Evolutionary conservation across 2,113 vertebrate genomes (phyloP), one percentile per base, ranked within the genome.

Genomic region (Myocastor coypus): DNA sequence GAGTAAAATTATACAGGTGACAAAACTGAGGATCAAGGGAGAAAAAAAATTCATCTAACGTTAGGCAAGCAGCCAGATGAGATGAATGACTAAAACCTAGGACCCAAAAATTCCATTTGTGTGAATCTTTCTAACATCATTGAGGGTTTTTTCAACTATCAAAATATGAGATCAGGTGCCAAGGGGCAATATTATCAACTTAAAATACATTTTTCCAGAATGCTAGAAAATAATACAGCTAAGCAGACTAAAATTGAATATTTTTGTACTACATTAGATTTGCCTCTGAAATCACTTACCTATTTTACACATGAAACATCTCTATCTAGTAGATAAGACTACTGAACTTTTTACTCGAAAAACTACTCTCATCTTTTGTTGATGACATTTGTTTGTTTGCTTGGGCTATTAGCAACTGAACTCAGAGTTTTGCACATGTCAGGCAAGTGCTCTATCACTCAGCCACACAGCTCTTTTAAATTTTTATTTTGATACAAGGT

Each of bases 271-370:
- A 55, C 7, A 84, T 22, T 89, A 1, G 73, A 71, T 88, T 92
- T n/a, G 73, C 11, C 16, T 86, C 57, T 96, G 28, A 94, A 96
- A 92, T 64, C 7, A 80, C 55, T 26, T 87, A 12, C 26, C 16
- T 87, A 3, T 0, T 0, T 84, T 68, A 87, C 3, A 66, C 37
- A 61, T 24, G 37, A 95, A 91, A 71, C 11, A 73, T 12, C 50
- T 50, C 9, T 89, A 30, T 50, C 11, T 87, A 55, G 19, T 91
- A 69, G 95, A 78, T 24, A 26, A 19, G 20, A 83, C 14, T 86
- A 59, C 7, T 52, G n/a, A 30, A 77, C 3, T 83, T 86, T 42
- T 83, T 92, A 80, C 22, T 63, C 85, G 42, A 40, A n/a, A 87
- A 91, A 63, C 12, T 94, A 22, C 61, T 83, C 71, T 91, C 24